phyloP scores from a whole-genome alignment of 2,797 vertebrate species.

The Cephalopachus bancanus region DNA sequence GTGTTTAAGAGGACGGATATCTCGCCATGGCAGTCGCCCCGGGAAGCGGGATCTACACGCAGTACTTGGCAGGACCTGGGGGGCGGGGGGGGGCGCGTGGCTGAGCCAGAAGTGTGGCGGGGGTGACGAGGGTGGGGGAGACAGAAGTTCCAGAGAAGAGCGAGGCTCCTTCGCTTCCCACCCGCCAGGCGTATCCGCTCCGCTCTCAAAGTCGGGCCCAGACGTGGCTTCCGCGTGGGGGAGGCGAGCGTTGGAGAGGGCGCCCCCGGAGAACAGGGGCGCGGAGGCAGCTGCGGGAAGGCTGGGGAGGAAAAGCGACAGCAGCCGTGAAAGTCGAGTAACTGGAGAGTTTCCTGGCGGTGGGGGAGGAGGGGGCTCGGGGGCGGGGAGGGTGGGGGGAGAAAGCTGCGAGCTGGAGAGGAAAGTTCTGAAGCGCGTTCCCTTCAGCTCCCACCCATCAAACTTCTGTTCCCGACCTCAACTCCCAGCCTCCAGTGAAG shows the following conservation, averaged over 20 bases:
- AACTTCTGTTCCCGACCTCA: constrained; percentile 58
- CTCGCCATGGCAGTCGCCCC: not conserved
- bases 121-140: no score
- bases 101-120: not conserved
- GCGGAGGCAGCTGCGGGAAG: not conserved
- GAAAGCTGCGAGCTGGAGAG: not conserved
- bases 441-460: not conserved
- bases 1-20: not conserved
- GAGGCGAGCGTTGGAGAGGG: not conserved
- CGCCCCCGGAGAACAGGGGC: not conserved
- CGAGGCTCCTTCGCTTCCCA: not conserved
- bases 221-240: not conserved
- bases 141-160: not conserved
- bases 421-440: not conserved
- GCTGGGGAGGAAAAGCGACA: not conserved
- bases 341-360: not conserved
- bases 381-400: no score
- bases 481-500: not conserved
- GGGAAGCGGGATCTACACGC: not conserved
- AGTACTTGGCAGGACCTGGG: not conserved
- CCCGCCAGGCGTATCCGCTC: not conserved
- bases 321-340: not conserved
- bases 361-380: not conserved
- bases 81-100: not conserved
- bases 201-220: constrained; percentile 16